Base-by-base conservation (phyloP, 2,888 invertebrate genomes). In the Cecidostiba fungosa region DNA sequence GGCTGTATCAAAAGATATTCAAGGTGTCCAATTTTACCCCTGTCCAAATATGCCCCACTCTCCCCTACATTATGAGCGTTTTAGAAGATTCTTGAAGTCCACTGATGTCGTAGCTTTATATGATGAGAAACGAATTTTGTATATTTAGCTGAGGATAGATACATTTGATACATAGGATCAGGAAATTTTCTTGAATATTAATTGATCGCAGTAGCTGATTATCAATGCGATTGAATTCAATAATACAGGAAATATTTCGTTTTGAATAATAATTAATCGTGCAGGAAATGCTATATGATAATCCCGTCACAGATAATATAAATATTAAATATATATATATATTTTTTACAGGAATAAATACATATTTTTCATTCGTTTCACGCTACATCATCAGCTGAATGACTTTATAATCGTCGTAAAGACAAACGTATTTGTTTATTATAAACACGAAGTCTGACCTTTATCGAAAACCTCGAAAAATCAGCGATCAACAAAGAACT, bases 241-340 rank as follows among this genome's bases (percentile, higher is more conserved):
- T 66, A 29, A 66, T 66, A 66, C 29, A 66, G 66, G 66, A 66
- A 66, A 66, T 66, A 29, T 26, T 66, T 66, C 12, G 29, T 14
- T 29, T 14, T 1, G 66, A 29, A 66, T 66, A 66, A 66, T 66
- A 29, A 29, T 26, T 12, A 66, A 66, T 0, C 26, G 5, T 26
- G 66, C 4, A 14, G 66, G 29, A 66, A 29, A 66, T 66, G 26
- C 14, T 26, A 66, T 26, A 66, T 26, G 26, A 0, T 26, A 66
- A 26, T 66, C 3, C 66, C 29, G 23, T 62, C 62, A 23, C n/a
- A 6, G 16, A 54, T n/a, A 62, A 62, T 29, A 66, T 14, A 66
- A 26, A 66, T 66, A 66, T 26, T 29, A 26, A n/a, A n/a, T n/a
- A n/a, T n/a, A n/a, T n/a, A n/a, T n/a, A n/a, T n/a, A n/a, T n/a